Evolutionary conservation across 2,888 invertebrate species (phyloP).

Genomic region (Pheosia gnoma): DNA sequence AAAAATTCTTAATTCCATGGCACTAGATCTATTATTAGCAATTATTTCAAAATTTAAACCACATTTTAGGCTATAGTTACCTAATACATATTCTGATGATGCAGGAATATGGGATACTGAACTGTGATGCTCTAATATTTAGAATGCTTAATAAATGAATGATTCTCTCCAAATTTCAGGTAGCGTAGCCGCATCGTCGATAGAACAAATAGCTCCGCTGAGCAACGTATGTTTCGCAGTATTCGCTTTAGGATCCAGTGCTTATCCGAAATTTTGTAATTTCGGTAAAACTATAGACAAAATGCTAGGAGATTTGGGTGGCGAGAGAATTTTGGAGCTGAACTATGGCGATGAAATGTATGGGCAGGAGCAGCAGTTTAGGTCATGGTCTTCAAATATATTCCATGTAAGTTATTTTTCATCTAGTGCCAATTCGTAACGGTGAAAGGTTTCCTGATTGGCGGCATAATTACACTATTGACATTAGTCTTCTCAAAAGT

Average conservation of each 20-base stretch:
- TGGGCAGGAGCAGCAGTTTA: constrained; percentile 96
- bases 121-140: too few relatives aligned
- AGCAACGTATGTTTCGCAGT: constrained; percentile 97
- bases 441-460: too few relatives aligned
- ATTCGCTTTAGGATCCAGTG: constrained; percentile 96
- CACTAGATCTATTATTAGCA: too few relatives aligned
- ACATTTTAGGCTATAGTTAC: too few relatives aligned
- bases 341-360: constrained; percentile 96
- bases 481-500: too few relatives aligned
- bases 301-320: constrained; percentile 93
- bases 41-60: too few relatives aligned
- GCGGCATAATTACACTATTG: too few relatives aligned
- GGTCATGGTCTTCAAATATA: constrained; percentile 94
- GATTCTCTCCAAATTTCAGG: constrained; percentile 67
- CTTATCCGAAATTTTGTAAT: constrained; percentile 98
- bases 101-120: too few relatives aligned
- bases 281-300: constrained; percentile 97
- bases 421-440: too few relatives aligned
- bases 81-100: too few relatives aligned
- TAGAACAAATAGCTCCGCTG: constrained; percentile 93
- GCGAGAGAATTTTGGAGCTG: constrained; percentile 91
- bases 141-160: neutral
- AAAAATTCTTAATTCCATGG: too few relatives aligned
- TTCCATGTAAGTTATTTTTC: constrained; percentile 87
- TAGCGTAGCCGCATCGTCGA: constrained; percentile 87